A percentile compares a stretch with the other conserved stretches of the same genome.
These are phyloP conservation scores for Anthophora plumipes DNA, from an alignment of 2,888 invertebrate species.

Conservation along the genomic window DNA sequence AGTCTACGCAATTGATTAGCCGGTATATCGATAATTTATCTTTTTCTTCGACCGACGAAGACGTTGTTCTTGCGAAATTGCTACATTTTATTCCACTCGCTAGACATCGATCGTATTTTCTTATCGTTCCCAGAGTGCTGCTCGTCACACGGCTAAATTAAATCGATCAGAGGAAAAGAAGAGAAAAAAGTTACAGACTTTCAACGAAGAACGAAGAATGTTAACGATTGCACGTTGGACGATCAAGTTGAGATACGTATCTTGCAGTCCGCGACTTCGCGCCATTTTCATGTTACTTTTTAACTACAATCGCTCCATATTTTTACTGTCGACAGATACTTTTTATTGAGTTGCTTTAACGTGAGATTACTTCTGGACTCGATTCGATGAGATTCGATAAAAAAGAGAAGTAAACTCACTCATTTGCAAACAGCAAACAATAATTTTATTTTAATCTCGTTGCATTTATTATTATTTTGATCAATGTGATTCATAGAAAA, in stretches of 20 bases:
- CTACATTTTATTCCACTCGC: conserved; percentile 40
- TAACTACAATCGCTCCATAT: background rate
- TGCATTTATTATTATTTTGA: background rate
- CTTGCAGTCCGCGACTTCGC: background rate
- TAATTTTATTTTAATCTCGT: background rate
- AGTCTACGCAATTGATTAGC: conserved; percentile 28
- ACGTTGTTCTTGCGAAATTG: conserved; percentile 42
- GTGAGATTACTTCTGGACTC: background rate
- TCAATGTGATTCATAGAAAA: too few species aligned
- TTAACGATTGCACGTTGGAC: background rate
- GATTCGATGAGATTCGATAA: background rate
- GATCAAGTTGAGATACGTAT: background rate
- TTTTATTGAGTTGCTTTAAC: background rate
- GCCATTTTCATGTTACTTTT: background rate
- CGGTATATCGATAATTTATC: conserved; percentile 36
- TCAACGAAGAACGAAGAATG: background rate
- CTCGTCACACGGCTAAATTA: conserved; percentile 1
- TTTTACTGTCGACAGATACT: background rate
- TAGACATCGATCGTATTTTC: conserved; percentile 22
- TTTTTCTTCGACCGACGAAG: conserved; percentile 31
- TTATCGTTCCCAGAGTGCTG: background rate
- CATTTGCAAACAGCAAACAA: background rate
- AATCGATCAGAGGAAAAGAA: background rate
- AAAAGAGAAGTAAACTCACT: background rate
- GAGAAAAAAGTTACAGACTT: background rate